Evolutionary conservation across 2,888 invertebrate genomes (phyloP), one percentile per base, ranked within the genome.

Genomic region (Spodoptera picta): DNA sequence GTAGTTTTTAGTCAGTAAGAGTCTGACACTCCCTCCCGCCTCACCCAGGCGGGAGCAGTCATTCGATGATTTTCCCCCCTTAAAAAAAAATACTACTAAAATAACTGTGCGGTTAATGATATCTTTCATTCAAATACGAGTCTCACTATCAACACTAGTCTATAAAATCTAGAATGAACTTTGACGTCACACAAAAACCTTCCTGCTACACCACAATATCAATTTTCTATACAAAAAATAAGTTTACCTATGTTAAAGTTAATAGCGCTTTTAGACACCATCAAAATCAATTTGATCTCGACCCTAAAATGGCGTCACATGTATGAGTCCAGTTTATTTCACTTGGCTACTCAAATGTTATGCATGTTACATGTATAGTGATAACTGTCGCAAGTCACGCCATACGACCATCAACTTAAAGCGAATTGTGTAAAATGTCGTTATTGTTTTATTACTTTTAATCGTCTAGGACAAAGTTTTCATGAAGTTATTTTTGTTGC

Each of bases 331-430:
- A 77, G 59, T 77, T 77, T 70, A 72, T 73, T 75, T 73, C 67
- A 73, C 65, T 79, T 67, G 75, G 62, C 70, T 66, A 65, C 63
- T 75, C 67, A 70, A 75, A 75, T 73, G 62, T 75, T 75, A 75
- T 75, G 68, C 69, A 77, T 79, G 68, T 63, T 54, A 69, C 54
- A 68, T 67, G 49, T 9, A 9, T 54, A 58, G 63, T 58, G 65
- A 66, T 77, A 77, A 79, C 65, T 75, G 49, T 55, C 36, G 27
- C 24, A 43, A 57, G 77, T 75, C 80, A 80, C 80, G 80, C 77
- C 7, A 80, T 69, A 60, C 6, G 12, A 44, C 58, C 79, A 75
- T 80, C 69, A 80, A 50, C 66, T 65, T 59, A 65, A 69, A 54
- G 62, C 47, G 58, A 71, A 70, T 71, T 65, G 62, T 73, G 67